These are phyloP conservation scores for Lontra canadensis DNA, from an alignment of 2,113 vertebrate genomes.

Conservation along the genomic window DNA sequence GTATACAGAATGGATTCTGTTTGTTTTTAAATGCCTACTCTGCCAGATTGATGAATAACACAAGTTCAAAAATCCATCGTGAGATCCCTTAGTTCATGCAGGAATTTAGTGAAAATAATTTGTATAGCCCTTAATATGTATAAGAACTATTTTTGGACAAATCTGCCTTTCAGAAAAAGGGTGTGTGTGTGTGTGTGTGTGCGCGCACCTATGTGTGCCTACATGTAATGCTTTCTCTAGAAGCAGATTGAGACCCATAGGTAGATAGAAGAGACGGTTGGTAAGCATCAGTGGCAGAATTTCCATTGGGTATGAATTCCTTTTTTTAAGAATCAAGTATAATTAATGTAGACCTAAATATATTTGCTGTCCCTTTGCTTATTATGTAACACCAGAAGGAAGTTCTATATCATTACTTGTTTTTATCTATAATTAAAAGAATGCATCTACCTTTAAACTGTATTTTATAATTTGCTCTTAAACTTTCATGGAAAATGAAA, in stretches of 20 bases:
- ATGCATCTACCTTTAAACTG: not conserved
- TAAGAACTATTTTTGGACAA: slow-evolving; percentile 27
- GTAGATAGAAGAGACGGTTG: slow-evolving; percentile 47
- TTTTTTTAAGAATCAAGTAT: slow-evolving; percentile 62
- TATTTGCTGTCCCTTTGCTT: slow-evolving; percentile 50
- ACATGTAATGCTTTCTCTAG: not conserved
- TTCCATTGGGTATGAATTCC: slow-evolving; percentile 50
- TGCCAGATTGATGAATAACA: not conserved
- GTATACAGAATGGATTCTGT: not conserved
- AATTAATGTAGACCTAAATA: slow-evolving; percentile 66
- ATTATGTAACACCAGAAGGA: slow-evolving; percentile 56
- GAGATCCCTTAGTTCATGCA: not conserved
- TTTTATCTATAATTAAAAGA: slow-evolving; percentile 60
- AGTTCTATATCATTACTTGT: not conserved
- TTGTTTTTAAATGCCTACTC: not conserved
- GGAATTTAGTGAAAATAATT: slow-evolving; percentile 39
- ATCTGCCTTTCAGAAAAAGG: slow-evolving; percentile 22
- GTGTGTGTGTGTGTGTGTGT: not conserved
- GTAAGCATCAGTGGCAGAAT: slow-evolving; percentile 59
- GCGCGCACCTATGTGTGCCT: too few species aligned
- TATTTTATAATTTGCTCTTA: slow-evolving; percentile 35
- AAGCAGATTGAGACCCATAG: slow-evolving; percentile 32
- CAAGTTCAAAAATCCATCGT: not conserved
- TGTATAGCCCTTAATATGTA: not conserved
- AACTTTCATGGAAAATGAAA: not conserved